Percentiles rank a stretch among this genome's conserved stretches.
phyloP scores from a whole-genome alignment of 2,113 vertebrate genomes.

The Spilogale gracilis region DNA sequence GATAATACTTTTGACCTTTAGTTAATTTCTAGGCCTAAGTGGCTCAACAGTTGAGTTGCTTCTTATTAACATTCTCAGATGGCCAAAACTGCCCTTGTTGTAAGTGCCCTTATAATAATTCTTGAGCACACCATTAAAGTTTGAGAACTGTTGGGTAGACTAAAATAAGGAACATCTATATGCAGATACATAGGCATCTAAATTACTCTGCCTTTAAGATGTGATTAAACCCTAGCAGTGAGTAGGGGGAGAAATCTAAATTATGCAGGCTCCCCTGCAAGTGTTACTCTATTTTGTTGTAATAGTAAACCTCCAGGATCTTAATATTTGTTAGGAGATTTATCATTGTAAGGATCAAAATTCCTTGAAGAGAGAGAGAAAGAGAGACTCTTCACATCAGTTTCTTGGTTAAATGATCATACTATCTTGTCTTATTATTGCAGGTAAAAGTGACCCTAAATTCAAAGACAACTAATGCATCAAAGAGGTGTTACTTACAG shows the following conservation, averaged over 20 bases:
- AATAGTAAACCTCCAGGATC: background rate
- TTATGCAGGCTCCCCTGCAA: background rate
- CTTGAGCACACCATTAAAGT: background rate
- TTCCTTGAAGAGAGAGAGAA: background rate
- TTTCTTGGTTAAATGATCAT: background rate
- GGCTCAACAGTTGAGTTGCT: background rate
- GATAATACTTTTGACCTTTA: background rate
- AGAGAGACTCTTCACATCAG: background rate
- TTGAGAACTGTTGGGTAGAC: background rate
- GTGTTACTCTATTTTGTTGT: background rate
- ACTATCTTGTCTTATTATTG: background rate
- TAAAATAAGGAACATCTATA: background rate
- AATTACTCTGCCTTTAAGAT: background rate
- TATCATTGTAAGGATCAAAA: background rate
- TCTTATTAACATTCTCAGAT: conserved; percentile 45
- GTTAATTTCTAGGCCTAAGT: background rate
- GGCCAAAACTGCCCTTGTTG: background rate
- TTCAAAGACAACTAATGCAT: background rate
- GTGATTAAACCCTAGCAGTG: background rate
- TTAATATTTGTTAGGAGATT: conserved; percentile 12
- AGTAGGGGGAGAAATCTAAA: background rate
- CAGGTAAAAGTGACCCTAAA: conserved; percentile 3
- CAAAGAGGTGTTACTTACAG: background rate
- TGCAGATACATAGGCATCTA: background rate
- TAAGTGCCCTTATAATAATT: background rate